phyloP scores from a whole-genome alignment of 1,140 invertebrate species.

The Drosophila guanche region DNA sequence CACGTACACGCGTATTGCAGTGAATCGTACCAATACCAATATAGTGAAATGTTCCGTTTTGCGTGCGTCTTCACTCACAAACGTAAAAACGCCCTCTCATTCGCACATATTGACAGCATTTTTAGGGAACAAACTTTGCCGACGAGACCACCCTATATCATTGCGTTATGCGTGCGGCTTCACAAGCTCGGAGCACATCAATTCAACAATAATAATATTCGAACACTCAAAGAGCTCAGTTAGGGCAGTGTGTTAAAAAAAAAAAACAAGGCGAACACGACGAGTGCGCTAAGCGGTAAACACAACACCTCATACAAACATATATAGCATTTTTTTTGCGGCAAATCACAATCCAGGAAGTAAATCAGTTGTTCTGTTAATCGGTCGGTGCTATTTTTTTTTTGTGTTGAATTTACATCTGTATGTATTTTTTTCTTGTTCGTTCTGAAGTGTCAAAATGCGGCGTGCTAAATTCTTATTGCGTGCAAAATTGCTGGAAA shows the following conservation, averaged over 20 bases:
- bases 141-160: no score
- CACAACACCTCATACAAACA: constrained; percentile 44
- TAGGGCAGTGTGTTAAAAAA: constrained; percentile 36
- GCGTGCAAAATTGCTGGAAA: constrained; percentile 56
- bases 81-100: no score
- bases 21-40: no score
- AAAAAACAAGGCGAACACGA: constrained; percentile 53
- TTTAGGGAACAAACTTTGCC: no score
- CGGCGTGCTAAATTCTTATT: constrained; percentile 62
- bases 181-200: no score
- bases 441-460: constrained; percentile 49
- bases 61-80: no score
- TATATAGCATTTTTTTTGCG: constrained; percentile 30
- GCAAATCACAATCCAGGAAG: constrained; percentile 10
- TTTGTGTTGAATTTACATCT: constrained; percentile 8
- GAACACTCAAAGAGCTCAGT: constrained; percentile 43
- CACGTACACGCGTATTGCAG: no score
- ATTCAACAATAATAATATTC: no score
- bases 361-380: neutral
- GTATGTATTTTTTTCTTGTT: constrained; percentile 57
- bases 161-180: constrained; percentile 4
- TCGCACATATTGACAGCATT: no score
- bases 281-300: constrained; percentile 74
- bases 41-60: no score
- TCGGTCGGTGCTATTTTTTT: no score